Conservation (phyloP, 2,797 vertebrate genomes). For the Thripadectes ignobilis region DNA sequence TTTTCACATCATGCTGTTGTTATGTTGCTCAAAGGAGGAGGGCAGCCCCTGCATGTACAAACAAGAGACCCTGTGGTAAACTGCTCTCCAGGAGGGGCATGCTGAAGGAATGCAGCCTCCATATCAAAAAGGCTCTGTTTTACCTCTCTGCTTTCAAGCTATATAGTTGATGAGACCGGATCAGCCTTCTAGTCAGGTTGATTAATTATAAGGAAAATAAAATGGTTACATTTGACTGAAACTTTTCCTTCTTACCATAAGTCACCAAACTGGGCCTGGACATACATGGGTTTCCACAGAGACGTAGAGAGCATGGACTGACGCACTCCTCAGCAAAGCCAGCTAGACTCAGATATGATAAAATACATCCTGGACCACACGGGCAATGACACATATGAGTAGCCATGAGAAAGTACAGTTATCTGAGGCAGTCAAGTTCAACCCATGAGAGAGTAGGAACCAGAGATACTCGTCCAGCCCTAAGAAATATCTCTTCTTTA, state of each 20-base stretch:
- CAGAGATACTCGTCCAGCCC: background rate
- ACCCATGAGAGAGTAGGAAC: background rate
- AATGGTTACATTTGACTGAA: background rate
- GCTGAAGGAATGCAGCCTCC: background rate
- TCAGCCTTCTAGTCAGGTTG: background rate
- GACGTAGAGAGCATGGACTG: background rate
- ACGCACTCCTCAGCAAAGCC: background rate
- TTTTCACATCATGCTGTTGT: slow-evolving; percentile 39
- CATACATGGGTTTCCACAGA: background rate
- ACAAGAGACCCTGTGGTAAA: background rate
- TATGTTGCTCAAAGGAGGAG: slow-evolving; percentile 3
- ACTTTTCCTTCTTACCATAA: background rate
- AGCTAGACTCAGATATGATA: background rate
- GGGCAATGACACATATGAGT: background rate
- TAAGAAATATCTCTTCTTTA: background rate
- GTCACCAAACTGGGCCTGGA: background rate
- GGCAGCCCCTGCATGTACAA: background rate
- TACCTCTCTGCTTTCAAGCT: slow-evolving; percentile 21
- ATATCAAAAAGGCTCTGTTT: slow-evolving; percentile 12
- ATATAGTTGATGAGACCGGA: slow-evolving; percentile 1
- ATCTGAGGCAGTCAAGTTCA: background rate
- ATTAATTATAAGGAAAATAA: slow-evolving; percentile 22
- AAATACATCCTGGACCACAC: background rate
- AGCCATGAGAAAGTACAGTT: background rate
- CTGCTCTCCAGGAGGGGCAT: background rate